These are phyloP conservation scores for Neoascia interrupta DNA, from an alignment of 2,888 invertebrate species.

Conservation along the genomic window DNA sequence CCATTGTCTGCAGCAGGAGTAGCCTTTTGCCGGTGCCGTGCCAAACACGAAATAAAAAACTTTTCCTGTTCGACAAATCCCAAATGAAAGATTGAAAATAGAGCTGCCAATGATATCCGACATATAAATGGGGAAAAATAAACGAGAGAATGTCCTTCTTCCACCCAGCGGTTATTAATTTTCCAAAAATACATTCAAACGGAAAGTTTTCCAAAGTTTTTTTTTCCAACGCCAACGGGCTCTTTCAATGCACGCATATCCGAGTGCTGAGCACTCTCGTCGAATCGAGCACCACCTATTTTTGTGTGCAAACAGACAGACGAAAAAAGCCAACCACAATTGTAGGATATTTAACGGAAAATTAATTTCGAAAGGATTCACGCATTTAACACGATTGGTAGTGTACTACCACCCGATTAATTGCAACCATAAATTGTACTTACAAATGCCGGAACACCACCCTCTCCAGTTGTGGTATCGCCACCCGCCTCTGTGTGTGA, in stretches of 20 bases:
- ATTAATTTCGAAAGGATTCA: conserved; percentile 46
- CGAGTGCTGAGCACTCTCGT: too few relatives aligned
- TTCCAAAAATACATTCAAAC: conserved; percentile 56
- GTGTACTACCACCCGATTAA: conserved; percentile 30
- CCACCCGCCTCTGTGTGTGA: conserved; percentile 95
- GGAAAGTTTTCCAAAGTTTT: conserved; percentile 11
- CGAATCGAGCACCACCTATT: too few relatives aligned
- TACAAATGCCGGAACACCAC: conserved; percentile 92
- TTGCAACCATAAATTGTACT: conserved; percentile 78
- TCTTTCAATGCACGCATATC: conserved; percentile 1
- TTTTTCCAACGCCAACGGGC: neutral
- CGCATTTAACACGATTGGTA: conserved; percentile 1
- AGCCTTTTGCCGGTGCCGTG: neutral
- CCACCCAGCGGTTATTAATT: conserved; percentile 54
- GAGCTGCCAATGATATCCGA: conserved; percentile 49
- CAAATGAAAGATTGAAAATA: conserved; percentile 46
- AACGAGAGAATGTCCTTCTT: neutral
- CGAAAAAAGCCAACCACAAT: conserved; percentile 49
- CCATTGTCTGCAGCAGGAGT: conserved; percentile 10
- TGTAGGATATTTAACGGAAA: conserved; percentile 49
- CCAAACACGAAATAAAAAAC: too few relatives aligned
- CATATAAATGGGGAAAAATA: conserved; percentile 6
- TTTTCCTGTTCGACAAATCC: conserved; percentile 47
- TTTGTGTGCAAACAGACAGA: conserved; percentile 34
- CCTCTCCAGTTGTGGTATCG: conserved; percentile 91